Base-by-base conservation (phyloP, 1,140 invertebrate genomes). In the Geopemphigus sp. region DNA sequence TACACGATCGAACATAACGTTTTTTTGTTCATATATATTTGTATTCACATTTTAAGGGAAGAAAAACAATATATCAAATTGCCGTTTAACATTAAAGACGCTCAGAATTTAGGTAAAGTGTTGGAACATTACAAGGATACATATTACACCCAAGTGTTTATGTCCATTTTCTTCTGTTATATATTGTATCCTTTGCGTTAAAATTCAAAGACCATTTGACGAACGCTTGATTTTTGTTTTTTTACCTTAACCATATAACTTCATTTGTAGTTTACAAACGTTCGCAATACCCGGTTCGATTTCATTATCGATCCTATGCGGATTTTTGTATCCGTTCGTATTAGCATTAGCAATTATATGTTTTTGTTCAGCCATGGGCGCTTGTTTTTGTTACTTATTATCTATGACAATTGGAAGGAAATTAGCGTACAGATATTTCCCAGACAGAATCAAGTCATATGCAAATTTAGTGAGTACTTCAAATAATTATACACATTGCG, bases 261-360 rank as follows among this genome's bases (percentile, higher is more conserved):
- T 26, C 76, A 3, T 39, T 39, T 84, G 73, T 85, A 98, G 96
- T 87, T 90, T 99, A 83, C 98, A 99, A 90, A 97, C 98, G 81
- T 99, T 99, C 88, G 98, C 97, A 83, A 99, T 99, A 87, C 98
- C 98, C 83, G 98, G 98, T 82, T 99, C 97, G 47, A 93, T 99
- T 84, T 99, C 98, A 85, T 87, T 99, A 54, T 98, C 96, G 81
- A 98, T 99, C 83, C 87, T 99, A 32, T 96, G 95, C 82, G 98
- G 98, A 82, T 99, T 98, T 87, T 87, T 99, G 4, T 99, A 98
- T 85, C 94, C 94, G 81, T 98, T 98, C 87, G 90, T 91, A 50
- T 83, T 96, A 80, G 98, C 98, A 17, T 86, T 99, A 82, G 84
- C 92, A 64, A 87, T 98, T 73, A 95, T 99, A 3, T 99, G 97